Evolutionary conservation across 1,140 invertebrate genomes (phyloP).

Genomic region (Drosophila micromelanica): DNA sequence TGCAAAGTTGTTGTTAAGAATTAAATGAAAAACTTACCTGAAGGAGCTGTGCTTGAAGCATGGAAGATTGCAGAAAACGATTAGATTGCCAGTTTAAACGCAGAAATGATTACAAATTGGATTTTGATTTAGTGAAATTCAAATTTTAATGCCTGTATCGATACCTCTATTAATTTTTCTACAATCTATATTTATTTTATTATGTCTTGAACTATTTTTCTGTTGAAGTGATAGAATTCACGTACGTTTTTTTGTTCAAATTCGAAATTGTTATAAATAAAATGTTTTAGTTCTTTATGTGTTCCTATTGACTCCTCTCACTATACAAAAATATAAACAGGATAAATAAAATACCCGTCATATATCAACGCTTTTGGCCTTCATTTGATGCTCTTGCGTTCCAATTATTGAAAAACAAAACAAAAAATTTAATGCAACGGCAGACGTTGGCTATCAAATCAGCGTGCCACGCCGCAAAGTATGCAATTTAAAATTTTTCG

Average conservation of each 20-base stretch:
- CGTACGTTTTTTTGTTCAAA: no score
- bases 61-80: no score
- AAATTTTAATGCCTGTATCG: no score
- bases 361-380: not conserved
- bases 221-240: no score
- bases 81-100: not conserved
- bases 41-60: no score
- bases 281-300: not conserved
- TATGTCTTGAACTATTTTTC: no score
- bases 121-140: no score
- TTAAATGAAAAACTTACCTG: not conserved
- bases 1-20: not conserved
- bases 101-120: no score
- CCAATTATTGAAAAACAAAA: conserved; percentile 1
- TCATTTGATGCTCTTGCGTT: conserved; percentile 7
- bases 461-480: conserved; percentile 43
- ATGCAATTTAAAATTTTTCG: conserved; percentile 41
- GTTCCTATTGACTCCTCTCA: not conserved
- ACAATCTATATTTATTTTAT: no score
- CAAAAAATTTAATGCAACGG: conserved; percentile 24
- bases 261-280: not conserved
- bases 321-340: not conserved
- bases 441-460: conserved; percentile 44
- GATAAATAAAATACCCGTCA: not conserved
- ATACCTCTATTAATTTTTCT: no score